Base-by-base conservation (phyloP, 2,113 vertebrate genomes). In the Paratilapia polleni region DNA sequence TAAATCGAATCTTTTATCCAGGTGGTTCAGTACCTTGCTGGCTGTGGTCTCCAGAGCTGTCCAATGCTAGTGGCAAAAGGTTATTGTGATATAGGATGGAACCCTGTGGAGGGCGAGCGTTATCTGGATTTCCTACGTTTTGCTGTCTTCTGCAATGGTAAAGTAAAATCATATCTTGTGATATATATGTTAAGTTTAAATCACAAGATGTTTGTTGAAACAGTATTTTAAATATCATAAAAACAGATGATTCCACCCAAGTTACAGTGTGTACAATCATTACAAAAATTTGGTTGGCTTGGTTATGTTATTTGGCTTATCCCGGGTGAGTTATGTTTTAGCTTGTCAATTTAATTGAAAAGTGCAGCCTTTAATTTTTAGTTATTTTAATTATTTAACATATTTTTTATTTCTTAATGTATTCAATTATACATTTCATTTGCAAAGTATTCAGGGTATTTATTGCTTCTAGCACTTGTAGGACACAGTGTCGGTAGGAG, bases 111-210 rank as follows among this genome's bases (percentile, higher is more conserved):
- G 94, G 98, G 98, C 82, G 98, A 99, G 52, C 90, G 98, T 77
- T 99, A 99, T 19, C 93, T 99, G 74, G 97, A 99, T 94, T 99
- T 99, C 87, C 96, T 99, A 76, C 96, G 98, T 73, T 99, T 98
- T 92, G 97, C 97, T 78, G 98, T 99, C 49, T 99, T 99, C 92
- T 99, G 98, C 89, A 99, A 99, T 52, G 98, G 98, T 99, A 82
- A 22, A 57, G 63, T 73, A 31, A n/a, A 0, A 28, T 22, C 1
- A 54, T 17, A 52, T 19, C 5, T 8, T 19, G 49, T 19, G 49
- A 17, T 19, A 19, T 52, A 52, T 19, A 52, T 19, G 49, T 13
- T 7, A 31, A 49, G 43, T 52, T 52, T 52, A 1, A 52, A 31
- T 52, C 20, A 52, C 28, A 49, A 41, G 49, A 13, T 73, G 26